Conservation (phyloP, 2,888 invertebrate genomes). For the Parapristionchus giblindavisi region DNA sequence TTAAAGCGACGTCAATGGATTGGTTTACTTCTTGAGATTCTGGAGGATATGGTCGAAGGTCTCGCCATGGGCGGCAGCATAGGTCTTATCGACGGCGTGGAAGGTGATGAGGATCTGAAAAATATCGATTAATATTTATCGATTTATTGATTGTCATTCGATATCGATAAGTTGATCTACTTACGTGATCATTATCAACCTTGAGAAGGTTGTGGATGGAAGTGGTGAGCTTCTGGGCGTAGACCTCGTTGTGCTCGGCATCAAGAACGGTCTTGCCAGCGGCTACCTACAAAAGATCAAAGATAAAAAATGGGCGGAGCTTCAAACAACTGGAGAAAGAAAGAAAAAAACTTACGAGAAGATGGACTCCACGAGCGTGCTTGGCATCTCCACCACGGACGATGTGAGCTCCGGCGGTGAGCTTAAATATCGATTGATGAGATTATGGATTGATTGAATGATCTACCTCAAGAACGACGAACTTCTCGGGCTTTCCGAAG, state of each 20-base stretch:
- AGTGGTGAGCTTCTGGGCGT: conserved; percentile 20
- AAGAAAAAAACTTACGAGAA: too few relatives aligned
- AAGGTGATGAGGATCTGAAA: conserved; percentile 34
- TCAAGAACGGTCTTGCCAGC: neutral
- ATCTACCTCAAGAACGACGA: conserved; percentile 30
- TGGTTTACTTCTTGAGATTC: conserved; percentile 9
- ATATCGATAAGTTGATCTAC: too few relatives aligned
- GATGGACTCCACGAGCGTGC: neutral
- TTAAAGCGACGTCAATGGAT: too few relatives aligned
- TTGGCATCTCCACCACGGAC: conserved; percentile 24
- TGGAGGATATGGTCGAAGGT: conserved; percentile 25
- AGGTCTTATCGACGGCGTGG: conserved; percentile 22
- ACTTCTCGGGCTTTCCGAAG: conserved; percentile 11
- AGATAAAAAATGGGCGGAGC: too few relatives aligned
- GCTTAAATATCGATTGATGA: neutral
- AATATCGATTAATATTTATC: neutral
- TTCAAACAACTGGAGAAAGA: too few relatives aligned
- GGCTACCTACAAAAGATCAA: too few relatives aligned
- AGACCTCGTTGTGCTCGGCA: neutral
- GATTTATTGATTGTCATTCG: too few relatives aligned
- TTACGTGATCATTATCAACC: conserved; percentile 12
- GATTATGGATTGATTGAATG: neutral
- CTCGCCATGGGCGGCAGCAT: conserved; percentile 16
- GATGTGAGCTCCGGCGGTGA: conserved; percentile 9
- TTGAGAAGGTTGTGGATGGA: conserved; percentile 14